Base-by-base conservation (phyloP, 2,888 invertebrate genomes). In the Lithodes maja region DNA sequence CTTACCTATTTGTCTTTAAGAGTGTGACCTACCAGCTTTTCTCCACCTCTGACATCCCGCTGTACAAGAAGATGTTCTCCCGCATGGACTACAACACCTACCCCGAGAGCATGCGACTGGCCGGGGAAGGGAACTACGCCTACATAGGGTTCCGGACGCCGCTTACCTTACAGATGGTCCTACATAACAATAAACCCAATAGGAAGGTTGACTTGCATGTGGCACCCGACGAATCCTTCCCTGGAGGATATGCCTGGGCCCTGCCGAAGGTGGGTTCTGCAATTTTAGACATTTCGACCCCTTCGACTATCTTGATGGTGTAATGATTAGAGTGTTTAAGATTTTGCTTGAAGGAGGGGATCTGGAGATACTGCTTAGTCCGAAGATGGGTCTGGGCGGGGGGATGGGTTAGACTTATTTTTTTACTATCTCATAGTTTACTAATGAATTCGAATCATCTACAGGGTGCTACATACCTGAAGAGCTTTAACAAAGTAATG, bases 181-280 rank as follows among this genome's bases (percentile, higher is more conserved):
- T 85, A 0, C 53, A 91, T 33, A 90, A 87, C 80, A 89, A 87
- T 5, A 84, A 81, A 74, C n/a, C 54, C 5, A 75, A 33, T 33
- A 88, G 90, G 17, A 49, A 83, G 55, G 85, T 89, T 0, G 68
- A 85, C 69, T 54, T 91, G 49, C 89, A 91, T 75, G 83, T 91
- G 33, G 89, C 91, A 33, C 33, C 33, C 33, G 33, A 33, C 33
- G 33, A 33, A 33, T 33, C 33, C 33, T 33, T 33, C 33, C 89
- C 91, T 3, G 89, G 89, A 53, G 89, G 89, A 9, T 91, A 91
- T 49, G 89, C 85, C n/a, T 91, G 91, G 91, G 89, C 87, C 2
- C 90, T 91, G 61, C 91, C 91, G 3, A 91, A 91, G 91, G 91
- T 91, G 50, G 33, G 33, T 33, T 33, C 33, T 33, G 33, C 33